Conservation (phyloP, 2,113 vertebrate genomes). For the Leptodactylus fuscus region DNA sequence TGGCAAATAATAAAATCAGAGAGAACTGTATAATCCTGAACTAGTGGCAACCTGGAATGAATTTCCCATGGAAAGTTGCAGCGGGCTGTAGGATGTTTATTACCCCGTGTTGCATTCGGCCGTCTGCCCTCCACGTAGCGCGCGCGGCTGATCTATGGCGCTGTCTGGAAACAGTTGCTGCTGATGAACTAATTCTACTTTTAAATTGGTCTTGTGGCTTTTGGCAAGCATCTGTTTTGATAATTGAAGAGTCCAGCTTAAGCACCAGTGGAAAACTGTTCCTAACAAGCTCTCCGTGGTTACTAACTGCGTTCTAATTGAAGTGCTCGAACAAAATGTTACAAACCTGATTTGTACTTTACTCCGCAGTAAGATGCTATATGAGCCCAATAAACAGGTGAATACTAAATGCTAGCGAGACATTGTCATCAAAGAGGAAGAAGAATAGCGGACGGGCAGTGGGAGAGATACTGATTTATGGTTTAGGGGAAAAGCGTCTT, state of each 20-base stretch:
- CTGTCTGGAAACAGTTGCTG: constrained; percentile 46
- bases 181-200: constrained; percentile 51
- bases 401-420: constrained; percentile 36
- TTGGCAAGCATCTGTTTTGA: constrained; percentile 40
- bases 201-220: constrained; percentile 51
- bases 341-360: constrained; percentile 45
- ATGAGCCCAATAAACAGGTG: constrained; percentile 45
- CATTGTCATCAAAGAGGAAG: too few species aligned
- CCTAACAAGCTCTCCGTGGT: constrained; percentile 20
- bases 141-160: constrained; percentile 35
- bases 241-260: constrained; percentile 39
- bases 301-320: constrained; percentile 29
- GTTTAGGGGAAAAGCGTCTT: too few species aligned
- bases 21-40: too few species aligned
- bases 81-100: background rate
- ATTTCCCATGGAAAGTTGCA: constrained; percentile 12
- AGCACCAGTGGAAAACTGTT: constrained; percentile 39
- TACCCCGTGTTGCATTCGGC: background rate
- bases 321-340: constrained; percentile 20
- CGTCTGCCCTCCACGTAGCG: constrained; percentile 6
- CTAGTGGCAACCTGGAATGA: too few species aligned
- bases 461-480: too few species aligned
- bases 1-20: too few species aligned
- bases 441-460: too few species aligned
- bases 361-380: constrained; percentile 37